Evolutionary conservation across 2,113 vertebrate species (phyloP).

Genomic region (Chloebia gouldiae): DNA sequence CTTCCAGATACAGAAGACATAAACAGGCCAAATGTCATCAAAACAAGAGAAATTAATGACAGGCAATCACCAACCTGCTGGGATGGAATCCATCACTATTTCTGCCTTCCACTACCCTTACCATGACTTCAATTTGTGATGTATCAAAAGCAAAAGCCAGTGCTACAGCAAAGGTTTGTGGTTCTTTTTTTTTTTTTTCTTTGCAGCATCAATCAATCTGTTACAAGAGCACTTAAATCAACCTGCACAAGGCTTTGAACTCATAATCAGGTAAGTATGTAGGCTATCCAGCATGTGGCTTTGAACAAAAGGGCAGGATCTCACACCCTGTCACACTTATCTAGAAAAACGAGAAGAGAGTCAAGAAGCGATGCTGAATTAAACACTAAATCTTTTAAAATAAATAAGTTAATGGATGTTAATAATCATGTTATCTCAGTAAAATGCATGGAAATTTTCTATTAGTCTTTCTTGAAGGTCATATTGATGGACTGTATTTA

Average conservation of each 20-base stretch:
- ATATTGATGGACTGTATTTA: neutral
- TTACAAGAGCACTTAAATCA: slow-evolving; percentile 40
- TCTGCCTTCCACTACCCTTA: slow-evolving; percentile 40
- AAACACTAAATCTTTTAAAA: slow-evolving; percentile 36
- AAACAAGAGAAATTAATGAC: slow-evolving; percentile 23
- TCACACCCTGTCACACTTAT: slow-evolving; percentile 9
- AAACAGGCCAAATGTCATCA: slow-evolving; percentile 21
- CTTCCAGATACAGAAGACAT: neutral
- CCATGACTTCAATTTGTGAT: neutral
- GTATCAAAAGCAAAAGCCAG: slow-evolving; percentile 28
- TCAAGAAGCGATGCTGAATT: neutral
- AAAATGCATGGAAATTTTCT: slow-evolving; percentile 32
- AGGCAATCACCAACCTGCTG: neutral
- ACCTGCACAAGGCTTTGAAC: slow-evolving; percentile 28
- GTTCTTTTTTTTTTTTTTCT: neutral
- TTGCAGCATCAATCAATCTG: slow-evolving; percentile 26
- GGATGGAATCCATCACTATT: slow-evolving; percentile 18
- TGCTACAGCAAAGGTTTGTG: neutral
- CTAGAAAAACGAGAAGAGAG: slow-evolving; percentile 35
- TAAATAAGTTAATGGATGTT: slow-evolving; percentile 44
- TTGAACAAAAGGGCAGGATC: slow-evolving; percentile 39
- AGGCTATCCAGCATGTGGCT: neutral
- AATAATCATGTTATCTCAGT: slow-evolving; percentile 44
- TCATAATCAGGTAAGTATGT: slow-evolving; percentile 33
- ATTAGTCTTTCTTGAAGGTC: slow-evolving; percentile 27